Conservation (phyloP, 2,888 invertebrate genomes). For the Argynnis bischoffii region DNA sequence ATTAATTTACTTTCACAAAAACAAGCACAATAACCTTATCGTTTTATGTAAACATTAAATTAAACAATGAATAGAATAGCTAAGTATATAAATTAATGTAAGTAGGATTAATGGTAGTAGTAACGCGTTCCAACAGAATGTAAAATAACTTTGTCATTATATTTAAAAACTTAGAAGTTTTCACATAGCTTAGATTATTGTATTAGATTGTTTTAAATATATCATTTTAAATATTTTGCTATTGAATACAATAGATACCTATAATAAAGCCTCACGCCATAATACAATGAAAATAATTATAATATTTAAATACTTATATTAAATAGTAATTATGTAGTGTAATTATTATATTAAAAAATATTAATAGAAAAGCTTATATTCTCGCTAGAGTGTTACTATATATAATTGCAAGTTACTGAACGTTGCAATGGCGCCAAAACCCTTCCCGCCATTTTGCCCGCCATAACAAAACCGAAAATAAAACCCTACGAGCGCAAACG, state of each 20-base stretch:
- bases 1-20: slow-evolving; percentile 19
- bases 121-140: too few species aligned
- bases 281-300: too few species aligned
- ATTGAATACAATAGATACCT: too few species aligned
- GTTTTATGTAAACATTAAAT: slow-evolving; percentile 12
- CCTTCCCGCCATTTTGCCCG: slow-evolving; percentile 46
- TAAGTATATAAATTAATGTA: not conserved
- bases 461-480: slow-evolving; percentile 50
- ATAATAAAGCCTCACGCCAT: too few species aligned
- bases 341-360: too few species aligned
- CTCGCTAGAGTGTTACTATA: not conserved
- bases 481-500: slow-evolving; percentile 50
- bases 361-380: too few species aligned
- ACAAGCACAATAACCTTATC: not conserved
- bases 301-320: too few species aligned
- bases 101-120: not conserved
- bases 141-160: not conserved
- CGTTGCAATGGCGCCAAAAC: slow-evolving; percentile 44
- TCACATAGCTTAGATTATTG: too few species aligned
- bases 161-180: not conserved
- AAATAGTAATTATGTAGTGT: too few species aligned
- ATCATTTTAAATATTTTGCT: too few species aligned
- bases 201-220: too few species aligned
- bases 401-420: not conserved
- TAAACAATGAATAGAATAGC: slow-evolving; percentile 7